Evolutionary conservation across 2,797 vertebrate species (phyloP), one percentile per base, ranked within the genome.

Genomic region (Phyllotis vaccarum): DNA sequence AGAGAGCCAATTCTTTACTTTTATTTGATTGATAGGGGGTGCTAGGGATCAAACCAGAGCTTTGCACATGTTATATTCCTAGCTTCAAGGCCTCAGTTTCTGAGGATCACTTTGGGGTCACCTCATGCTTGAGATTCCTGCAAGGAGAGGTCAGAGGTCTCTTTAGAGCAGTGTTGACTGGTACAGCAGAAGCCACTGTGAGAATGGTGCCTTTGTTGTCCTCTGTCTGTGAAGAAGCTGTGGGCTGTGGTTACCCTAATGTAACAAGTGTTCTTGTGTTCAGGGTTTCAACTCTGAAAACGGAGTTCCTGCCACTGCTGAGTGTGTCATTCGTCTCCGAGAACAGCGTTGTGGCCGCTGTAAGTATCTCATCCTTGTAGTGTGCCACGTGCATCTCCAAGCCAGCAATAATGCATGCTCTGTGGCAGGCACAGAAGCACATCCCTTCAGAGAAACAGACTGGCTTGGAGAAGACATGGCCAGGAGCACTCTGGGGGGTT

Each of bases 301-400:
- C 99, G 1, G 99, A 99, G 98, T 99, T 99, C 98, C 99, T 99
- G 96, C 99, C 99, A 34, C 99, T 99, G 97, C 98, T 99, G 98
- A 99, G 99, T 72, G 99, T 99, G 97, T 99, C 99, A 2, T 99
- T 99, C 98, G 99, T 99, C 96, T 99, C 99, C 0, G 99, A 99
- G 99, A 99, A 99, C 98, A 99, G 99, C 52, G 98, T 99, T 96
- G 99, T 99, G 93, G 99, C 99, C 95, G 99, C 99, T 96, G 99
- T 99, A 98, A 99, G 99, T 98, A 94, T 66, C 91, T 58, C 14
- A 9, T 96, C 58, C 68, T 95, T 5, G 52, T 54, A 2, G 64
- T 80, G 34, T 10, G 16, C 82, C 93, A 68, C 52, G 0, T 96
- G 66, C 52, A 0, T 29, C 68, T 96, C 66, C n/a, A 81, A 72